Evolutionary conservation across 2,888 invertebrate genomes (phyloP), one percentile per base, ranked within the genome.

Genomic region (Ceramica pisi): DNA sequence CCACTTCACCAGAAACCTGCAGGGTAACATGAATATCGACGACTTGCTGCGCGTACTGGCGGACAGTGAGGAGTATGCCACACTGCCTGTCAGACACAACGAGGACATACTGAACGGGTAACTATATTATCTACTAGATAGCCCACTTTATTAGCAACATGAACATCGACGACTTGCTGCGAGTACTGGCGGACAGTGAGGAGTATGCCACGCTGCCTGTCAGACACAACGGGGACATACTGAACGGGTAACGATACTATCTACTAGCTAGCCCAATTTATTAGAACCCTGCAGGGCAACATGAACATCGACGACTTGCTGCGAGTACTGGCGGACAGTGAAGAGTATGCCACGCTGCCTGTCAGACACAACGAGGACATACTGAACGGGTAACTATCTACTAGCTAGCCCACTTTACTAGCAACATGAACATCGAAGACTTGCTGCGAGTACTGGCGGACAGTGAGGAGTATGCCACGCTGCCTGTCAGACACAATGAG

Each of bases 401-500:
- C 14, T 41, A 16, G 41, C 41, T 41, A 41, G 41, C 41, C 14
- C 41, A 14, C 14, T 14, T 5, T 41, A 38, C 38, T 12, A 38
- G 38, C 1, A 96, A 97, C 76, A 96, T 97, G 87, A 96, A 96
- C 35, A 92, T 98, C 0, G 97, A 98, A 68, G 97, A 98, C 23
- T 94, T 99, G 67, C 92, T 99, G 55, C 94, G 97, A 48, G 97
- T 98, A 8, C 96, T 99, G 89, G 97, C 98, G 44, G 98, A 98
- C 91, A 97, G 98, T 1, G 97, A 98, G 83, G 99, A 99, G 88
- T 98, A 99, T 90, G 97, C 98, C 71, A 98, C 99, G 86, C 96
- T 99, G 81, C 99, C 99, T 0, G 99, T 99, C 2, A 96, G 99
- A 65, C 99, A 99, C 91, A 99, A 99, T 90, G 99, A 99, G 93